Percentiles rank a stretch among this genome's conserved stretches.
Evolutionary conservation across 2,888 invertebrate species (phyloP).

Genomic region (Phengaris alcon): DNA sequence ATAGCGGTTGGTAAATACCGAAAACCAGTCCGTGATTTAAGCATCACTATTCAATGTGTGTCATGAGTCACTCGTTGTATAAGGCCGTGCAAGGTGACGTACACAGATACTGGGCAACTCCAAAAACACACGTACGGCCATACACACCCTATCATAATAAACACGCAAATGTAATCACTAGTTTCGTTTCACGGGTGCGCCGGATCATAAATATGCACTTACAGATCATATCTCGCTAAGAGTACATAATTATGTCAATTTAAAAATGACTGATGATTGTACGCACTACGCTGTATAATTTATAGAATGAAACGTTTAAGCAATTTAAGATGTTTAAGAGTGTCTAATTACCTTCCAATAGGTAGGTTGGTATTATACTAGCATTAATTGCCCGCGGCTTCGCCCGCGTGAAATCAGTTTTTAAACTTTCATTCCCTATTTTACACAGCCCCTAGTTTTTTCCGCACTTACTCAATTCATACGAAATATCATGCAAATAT

Average conservation of each 20-base stretch:
- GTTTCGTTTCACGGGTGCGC: slow-evolving; percentile 28
- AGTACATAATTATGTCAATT: slow-evolving; percentile 20
- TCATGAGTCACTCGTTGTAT: slow-evolving; percentile 45
- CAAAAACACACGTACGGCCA: slow-evolving; percentile 45
- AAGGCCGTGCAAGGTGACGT: slow-evolving; percentile 47
- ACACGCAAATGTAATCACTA: slow-evolving; percentile 39
- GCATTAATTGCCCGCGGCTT: no score
- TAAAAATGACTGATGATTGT: slow-evolving; percentile 3
- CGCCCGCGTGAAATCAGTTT: no score
- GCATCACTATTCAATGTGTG: slow-evolving; percentile 36
- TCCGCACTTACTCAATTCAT: no score
- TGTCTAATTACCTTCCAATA: no score
- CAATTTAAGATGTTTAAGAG: neutral
- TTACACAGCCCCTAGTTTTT: no score
- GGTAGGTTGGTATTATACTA: no score
- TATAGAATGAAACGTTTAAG: neutral
- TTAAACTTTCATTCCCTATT: no score
- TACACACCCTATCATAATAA: slow-evolving; percentile 43
- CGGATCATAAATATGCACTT: neutral
- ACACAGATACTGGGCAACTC: slow-evolving; percentile 42
- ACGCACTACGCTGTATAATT: neutral
- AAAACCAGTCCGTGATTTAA: slow-evolving; percentile 33
- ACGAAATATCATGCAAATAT: no score
- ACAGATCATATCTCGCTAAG: slow-evolving; percentile 16
- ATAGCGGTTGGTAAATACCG: slow-evolving; percentile 29